Percentiles rank a stretch among this genome's conserved stretches.
Evolutionary conservation across 2,797 vertebrate species (phyloP).

Genomic region (Arvicola amphibius): DNA sequence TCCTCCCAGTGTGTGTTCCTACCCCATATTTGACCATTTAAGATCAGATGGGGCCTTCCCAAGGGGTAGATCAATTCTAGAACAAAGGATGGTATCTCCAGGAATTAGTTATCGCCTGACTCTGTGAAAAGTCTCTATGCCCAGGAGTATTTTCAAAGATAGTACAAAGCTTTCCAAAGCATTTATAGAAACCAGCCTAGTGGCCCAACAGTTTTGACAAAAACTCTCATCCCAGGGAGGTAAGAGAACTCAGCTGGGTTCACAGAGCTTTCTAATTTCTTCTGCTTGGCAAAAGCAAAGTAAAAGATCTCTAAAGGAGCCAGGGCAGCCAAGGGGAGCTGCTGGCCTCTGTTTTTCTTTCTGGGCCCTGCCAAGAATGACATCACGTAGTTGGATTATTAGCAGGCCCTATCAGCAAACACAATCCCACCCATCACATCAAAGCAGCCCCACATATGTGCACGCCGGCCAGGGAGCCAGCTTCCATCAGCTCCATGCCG

Average conservation of each 20-base stretch:
- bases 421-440: conserved; percentile 65
- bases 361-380: conserved; percentile 76
- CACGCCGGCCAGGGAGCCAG: conserved; percentile 31
- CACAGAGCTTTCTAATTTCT: conserved; percentile 64
- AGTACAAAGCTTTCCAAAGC: conserved; percentile 51
- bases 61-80: neutral
- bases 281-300: conserved; percentile 54
- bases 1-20: neutral
- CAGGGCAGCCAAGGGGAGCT: conserved; percentile 50
- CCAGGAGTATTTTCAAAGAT: conserved; percentile 66
- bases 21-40: neutral
- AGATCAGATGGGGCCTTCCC: neutral
- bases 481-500: conserved; percentile 48
- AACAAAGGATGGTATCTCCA: neutral
- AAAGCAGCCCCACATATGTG: conserved; percentile 71
- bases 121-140: conserved; percentile 44
- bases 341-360: conserved; percentile 64
- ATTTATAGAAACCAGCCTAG: conserved; percentile 62
- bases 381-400: conserved; percentile 72
- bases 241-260: conserved; percentile 19
- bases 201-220: conserved; percentile 59
- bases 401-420: conserved; percentile 74
- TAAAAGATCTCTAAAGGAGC: conserved; percentile 40
- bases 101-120: conserved; percentile 54
- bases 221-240: conserved; percentile 42